Evolutionary conservation across 1,140 invertebrate genomes (phyloP), one percentile per base, ranked within the genome.

Genomic region (Aradophagus sp.): DNA sequence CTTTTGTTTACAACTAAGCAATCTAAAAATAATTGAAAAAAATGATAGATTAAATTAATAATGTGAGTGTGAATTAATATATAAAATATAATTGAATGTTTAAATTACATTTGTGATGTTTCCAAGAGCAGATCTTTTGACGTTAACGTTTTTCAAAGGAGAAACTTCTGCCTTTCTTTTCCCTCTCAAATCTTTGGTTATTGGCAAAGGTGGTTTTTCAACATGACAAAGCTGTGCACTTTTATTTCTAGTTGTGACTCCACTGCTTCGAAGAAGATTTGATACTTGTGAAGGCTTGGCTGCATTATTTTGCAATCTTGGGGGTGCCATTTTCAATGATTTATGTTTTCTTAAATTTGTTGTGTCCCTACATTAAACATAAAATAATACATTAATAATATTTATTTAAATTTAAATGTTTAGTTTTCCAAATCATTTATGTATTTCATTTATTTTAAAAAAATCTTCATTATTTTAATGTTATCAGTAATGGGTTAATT

Each of bases 31-130:
- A n/a, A n/a, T n/a, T n/a, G n/a, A n/a, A n/a, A n/a, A n/a, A n/a
- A n/a, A n/a, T n/a, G n/a, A n/a, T n/a, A n/a, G n/a, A n/a, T n/a
- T n/a, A n/a, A n/a, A n/a, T n/a, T n/a, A n/a, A n/a, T n/a, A n/a
- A n/a, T n/a, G n/a, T n/a, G n/a, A n/a, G n/a, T n/a, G n/a, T n/a
- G n/a, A n/a, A n/a, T n/a, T n/a, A n/a, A n/a, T n/a, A n/a, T n/a
- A n/a, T n/a, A n/a, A n/a, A n/a, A n/a, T n/a, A n/a, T n/a, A n/a
- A n/a, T n/a, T n/a, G n/a, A n/a, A n/a, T n/a, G n/a, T n/a, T n/a
- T n/a, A n/a, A n/a, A n/a, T n/a, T n/a, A n/a, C n/a, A 86, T 93
- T 94, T 2, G 92, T 93, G 36, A 94, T 88, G 76, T 94, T 93
- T 63, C 91, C 91, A 73, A 94, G 89, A 1, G 91, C 91, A 47